Percentiles rank a stretch among this genome's conserved stretches.
phyloP scores from a whole-genome alignment of 92 coral and sea anemone species.

The Heliopora coerulea region DNA sequence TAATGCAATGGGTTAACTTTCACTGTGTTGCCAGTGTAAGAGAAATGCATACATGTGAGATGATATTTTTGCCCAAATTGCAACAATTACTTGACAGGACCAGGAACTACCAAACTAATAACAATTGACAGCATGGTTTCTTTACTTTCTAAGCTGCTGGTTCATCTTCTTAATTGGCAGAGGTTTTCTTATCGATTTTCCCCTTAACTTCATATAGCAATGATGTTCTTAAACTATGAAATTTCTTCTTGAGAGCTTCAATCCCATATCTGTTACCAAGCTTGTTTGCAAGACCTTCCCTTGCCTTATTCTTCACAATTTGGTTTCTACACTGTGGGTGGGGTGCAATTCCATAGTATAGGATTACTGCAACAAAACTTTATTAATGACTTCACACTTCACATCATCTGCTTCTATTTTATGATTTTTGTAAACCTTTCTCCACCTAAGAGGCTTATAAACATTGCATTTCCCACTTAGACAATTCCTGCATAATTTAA shows the following conservation, averaged over 20 bases:
- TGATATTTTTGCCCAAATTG: too few species aligned
- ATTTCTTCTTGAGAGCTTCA: slow-evolving; percentile 8
- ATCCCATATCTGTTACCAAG: background rate
- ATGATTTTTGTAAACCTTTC: background rate
- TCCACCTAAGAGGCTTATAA: background rate
- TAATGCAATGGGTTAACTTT: too few species aligned
- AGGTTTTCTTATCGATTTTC: background rate
- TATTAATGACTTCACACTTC: slow-evolving; percentile 10
- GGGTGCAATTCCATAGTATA: background rate
- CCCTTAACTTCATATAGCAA: slow-evolving; percentile 18
- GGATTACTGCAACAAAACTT: background rate
- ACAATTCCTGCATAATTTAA: background rate
- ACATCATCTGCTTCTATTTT: slow-evolving; percentile 7
- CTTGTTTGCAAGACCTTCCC: background rate
- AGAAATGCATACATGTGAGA: too few species aligned
- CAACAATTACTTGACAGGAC: too few species aligned
- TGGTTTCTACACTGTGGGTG: slow-evolving; percentile 10
- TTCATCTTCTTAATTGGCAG: background rate
- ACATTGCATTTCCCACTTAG: too few species aligned
- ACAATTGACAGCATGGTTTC: too few species aligned
- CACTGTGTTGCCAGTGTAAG: too few species aligned
- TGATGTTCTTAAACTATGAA: slow-evolving; percentile 24
- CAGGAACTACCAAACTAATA: too few species aligned
- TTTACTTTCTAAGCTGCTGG: too few species aligned
- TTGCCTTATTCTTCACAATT: background rate